Evolutionary conservation across 2,113 vertebrate genomes (phyloP).

Genomic region (Piprites chloris): DNA sequence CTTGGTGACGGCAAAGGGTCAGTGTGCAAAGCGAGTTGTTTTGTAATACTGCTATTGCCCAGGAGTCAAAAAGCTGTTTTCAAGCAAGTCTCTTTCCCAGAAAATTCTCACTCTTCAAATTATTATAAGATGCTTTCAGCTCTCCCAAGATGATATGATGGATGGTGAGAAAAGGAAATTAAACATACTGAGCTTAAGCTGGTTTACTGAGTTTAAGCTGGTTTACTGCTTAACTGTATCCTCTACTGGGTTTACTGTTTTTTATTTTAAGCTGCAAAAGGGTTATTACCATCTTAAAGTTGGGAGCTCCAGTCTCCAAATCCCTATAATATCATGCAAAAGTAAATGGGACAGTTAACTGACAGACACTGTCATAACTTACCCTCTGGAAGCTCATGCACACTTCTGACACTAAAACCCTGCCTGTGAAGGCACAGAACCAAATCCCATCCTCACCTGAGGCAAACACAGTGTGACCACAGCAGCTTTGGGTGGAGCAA

Average conservation of each 20-base stretch:
- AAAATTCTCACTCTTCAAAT: conserved; percentile 43
- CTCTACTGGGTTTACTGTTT: conserved; percentile 44
- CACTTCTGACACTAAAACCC: conserved; percentile 6
- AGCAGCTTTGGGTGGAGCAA: not conserved
- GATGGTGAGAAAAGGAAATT: conserved; percentile 43
- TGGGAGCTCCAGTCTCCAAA: conserved; percentile 29
- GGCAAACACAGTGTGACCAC: not conserved
- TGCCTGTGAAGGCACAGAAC: not conserved
- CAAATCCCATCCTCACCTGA: not conserved
- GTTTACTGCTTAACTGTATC: conserved; percentile 61
- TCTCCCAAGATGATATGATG: conserved; percentile 23
- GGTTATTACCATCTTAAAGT: conserved; percentile 49
- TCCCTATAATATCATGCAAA: conserved; percentile 11
- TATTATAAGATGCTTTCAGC: conserved; percentile 35
- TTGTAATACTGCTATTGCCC: not conserved
- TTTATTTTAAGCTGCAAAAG: conserved; percentile 59
- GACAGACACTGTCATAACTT: conserved; percentile 10
- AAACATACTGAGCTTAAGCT: conserved; percentile 52
- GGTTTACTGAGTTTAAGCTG: conserved; percentile 58
- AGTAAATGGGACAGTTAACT: conserved; percentile 50
- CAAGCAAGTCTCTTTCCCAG: conserved; percentile 9
- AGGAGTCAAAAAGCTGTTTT: conserved; percentile 31
- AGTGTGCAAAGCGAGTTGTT: not conserved
- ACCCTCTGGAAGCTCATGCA: not conserved
- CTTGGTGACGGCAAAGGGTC: not conserved